Evolutionary conservation across 2,888 invertebrate genomes (phyloP).

Genomic region (Clanis bilineata): DNA sequence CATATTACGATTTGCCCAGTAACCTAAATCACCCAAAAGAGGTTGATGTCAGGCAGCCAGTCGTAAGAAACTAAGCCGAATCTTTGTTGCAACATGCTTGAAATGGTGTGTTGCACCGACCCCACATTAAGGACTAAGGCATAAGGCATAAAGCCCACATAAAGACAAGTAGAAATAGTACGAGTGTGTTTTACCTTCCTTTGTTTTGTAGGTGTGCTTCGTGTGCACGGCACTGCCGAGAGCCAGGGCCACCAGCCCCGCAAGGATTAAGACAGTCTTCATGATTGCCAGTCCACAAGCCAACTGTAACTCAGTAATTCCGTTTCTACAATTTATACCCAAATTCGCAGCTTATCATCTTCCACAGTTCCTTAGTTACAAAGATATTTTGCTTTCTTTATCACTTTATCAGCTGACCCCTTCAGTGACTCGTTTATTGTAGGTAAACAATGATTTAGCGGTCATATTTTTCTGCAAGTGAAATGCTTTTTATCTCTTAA

Average conservation of each 20-base stretch:
- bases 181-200: slow-evolving; percentile 39
- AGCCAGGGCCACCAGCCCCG: slow-evolving; percentile 63
- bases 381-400: slow-evolving; percentile 31
- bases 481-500: not conserved
- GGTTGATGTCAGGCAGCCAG: too few relatives aligned
- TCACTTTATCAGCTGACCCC: slow-evolving; percentile 21
- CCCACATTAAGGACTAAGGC: too few relatives aligned
- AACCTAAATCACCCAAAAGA: too few relatives aligned
- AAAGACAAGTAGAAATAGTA: not conserved
- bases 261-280: slow-evolving; percentile 74
- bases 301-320: slow-evolving; percentile 51
- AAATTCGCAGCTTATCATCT: slow-evolving; percentile 21
- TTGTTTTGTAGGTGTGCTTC: slow-evolving; percentile 38
- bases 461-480: not conserved
- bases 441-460: not conserved
- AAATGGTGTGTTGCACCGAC: too few relatives aligned
- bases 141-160: too few relatives aligned
- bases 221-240: slow-evolving; percentile 48
- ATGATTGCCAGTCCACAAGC: slow-evolving; percentile 54
- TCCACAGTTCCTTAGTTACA: slow-evolving; percentile 24
- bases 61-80: too few relatives aligned
- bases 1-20: too few relatives aligned
- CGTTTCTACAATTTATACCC: slow-evolving; percentile 35
- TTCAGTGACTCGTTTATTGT: not conserved
- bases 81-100: too few relatives aligned